Conservation (phyloP, 2,888 invertebrate species). For the Eupithecia abbreviata region DNA sequence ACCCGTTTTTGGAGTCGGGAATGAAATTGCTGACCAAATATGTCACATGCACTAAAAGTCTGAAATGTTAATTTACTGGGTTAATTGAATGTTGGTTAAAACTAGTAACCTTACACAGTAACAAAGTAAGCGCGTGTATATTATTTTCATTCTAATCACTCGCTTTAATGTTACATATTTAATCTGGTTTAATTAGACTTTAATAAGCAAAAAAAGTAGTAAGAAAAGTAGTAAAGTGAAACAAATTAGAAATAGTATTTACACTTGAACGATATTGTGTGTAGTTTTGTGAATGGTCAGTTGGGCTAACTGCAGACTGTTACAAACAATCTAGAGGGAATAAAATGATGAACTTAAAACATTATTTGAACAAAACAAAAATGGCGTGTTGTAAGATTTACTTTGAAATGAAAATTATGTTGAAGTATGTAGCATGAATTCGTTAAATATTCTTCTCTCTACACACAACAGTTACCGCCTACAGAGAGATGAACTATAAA, state of each 20-base stretch:
- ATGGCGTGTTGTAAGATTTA: background rate
- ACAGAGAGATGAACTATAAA: background rate
- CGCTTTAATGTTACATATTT: too few species aligned
- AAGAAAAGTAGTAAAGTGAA: too few species aligned
- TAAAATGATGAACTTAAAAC: background rate
- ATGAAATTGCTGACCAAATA: conserved; percentile 43
- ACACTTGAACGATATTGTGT: background rate
- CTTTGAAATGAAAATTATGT: background rate
- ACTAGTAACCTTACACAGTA: background rate
- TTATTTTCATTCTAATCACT: background rate
- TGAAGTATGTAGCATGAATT: background rate
- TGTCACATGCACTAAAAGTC: conserved; percentile 21
- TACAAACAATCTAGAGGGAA: background rate
- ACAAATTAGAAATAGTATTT: background rate
- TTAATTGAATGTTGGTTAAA: conserved; percentile 30
- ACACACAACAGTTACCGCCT: background rate
- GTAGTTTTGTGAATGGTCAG: background rate
- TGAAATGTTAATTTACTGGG: conserved; percentile 30
- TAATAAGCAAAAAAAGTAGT: too few species aligned
- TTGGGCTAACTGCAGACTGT: background rate
- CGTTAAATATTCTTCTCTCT: background rate
- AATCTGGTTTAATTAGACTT: too few species aligned
- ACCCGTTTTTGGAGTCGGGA: conserved; percentile 29
- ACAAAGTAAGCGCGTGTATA: background rate
- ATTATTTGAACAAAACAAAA: background rate